phyloP scores from a whole-genome alignment of 64 coral and sea anemone genomes.

The Montipora sp. region DNA sequence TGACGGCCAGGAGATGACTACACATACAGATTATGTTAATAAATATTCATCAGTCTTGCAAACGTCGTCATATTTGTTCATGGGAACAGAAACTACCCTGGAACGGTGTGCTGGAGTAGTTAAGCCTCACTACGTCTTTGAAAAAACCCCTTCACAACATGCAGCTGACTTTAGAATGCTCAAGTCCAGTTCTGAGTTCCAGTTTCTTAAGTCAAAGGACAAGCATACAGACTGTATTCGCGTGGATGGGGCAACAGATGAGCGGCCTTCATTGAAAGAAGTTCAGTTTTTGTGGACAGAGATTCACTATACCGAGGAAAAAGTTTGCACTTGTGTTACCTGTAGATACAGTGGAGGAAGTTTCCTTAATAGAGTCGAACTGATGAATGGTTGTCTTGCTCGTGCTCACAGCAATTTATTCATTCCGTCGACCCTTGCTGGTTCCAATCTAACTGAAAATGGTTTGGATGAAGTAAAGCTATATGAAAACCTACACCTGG shows the following conservation, averaged over 20 bases:
- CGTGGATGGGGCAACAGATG: too few relatives aligned
- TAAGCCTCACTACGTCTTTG: too few relatives aligned
- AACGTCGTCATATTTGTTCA: too few relatives aligned
- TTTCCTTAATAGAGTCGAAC: conserved; percentile 59
- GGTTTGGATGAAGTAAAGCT: conserved; percentile 66
- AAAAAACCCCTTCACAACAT: too few relatives aligned
- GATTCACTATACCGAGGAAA: conserved; percentile 47
- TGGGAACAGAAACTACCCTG: too few relatives aligned
- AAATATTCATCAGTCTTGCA: too few relatives aligned
- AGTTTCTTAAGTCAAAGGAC: not conserved
- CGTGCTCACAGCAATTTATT: conserved; percentile 67
- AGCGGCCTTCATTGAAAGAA: not conserved
- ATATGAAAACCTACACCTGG: conserved; percentile 29
- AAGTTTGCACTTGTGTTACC: conserved; percentile 37
- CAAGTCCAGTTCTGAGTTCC: too few relatives aligned
- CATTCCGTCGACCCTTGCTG: conserved; percentile 52
- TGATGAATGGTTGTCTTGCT: conserved; percentile 68
- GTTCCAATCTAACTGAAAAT: conserved; percentile 31
- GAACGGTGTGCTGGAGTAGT: too few relatives aligned
- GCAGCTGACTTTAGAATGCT: too few relatives aligned
- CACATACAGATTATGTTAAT: too few relatives aligned
- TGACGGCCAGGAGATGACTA: too few relatives aligned
- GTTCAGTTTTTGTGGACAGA: conserved; percentile 80
- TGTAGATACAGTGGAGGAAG: conserved; percentile 50
- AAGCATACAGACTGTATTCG: too few relatives aligned